These are phyloP conservation scores for Digitonthophagus gazella DNA, from an alignment of 2,888 invertebrate species.

Conservation along the genomic window DNA sequence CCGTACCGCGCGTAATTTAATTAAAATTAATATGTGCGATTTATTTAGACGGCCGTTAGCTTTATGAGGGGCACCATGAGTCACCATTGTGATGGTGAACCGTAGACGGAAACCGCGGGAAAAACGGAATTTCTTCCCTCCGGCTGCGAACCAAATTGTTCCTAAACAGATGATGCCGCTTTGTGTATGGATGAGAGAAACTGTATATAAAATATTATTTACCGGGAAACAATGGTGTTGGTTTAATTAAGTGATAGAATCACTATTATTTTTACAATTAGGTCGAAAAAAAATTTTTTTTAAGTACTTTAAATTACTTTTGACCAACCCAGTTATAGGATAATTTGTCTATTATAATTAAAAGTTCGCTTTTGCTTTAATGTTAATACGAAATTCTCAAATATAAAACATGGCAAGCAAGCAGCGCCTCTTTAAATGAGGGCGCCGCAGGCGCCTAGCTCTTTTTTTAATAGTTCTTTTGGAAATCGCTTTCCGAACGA, in stretches of 20 bases:
- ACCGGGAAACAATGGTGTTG: neutral
- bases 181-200: neutral
- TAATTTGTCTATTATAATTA: too few relatives aligned
- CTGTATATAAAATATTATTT: neutral
- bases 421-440: too few relatives aligned
- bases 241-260: neutral
- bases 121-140: neutral
- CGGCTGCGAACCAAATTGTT: neutral
- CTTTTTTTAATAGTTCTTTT: too few relatives aligned
- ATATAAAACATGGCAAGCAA: too few relatives aligned
- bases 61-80: constrained; percentile 20
- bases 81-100: constrained; percentile 19
- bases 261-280: too few relatives aligned
- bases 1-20: constrained; percentile 12
- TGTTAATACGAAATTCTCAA: too few relatives aligned
- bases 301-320: too few relatives aligned
- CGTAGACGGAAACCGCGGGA: neutral
- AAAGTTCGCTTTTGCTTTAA: too few relatives aligned
- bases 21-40: constrained; percentile 25
- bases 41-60: constrained; percentile 30
- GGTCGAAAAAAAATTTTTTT: too few relatives aligned
- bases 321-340: too few relatives aligned
- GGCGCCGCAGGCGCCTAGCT: too few relatives aligned
- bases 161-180: neutral
- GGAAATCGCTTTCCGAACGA: too few relatives aligned